Evolutionary conservation across 2,888 invertebrate genomes (phyloP), one percentile per base, ranked within the genome.

Genomic region (Lumbricus terrestris): DNA sequence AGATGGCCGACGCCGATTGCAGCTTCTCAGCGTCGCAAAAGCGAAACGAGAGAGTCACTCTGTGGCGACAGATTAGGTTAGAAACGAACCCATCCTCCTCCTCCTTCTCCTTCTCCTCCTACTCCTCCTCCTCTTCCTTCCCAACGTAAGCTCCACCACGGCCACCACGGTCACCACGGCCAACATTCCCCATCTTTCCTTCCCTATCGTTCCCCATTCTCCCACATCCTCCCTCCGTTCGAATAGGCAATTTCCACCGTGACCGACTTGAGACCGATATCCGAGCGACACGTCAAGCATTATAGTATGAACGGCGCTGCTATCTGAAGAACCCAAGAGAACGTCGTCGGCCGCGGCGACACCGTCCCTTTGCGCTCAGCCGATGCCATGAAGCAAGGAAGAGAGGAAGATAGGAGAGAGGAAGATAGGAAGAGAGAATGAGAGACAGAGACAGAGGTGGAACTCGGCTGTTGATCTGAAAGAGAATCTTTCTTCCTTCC

Each of bases 51-150:
- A 69, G 69, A 47, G 15, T 0, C 69, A n/a, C 69, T 69, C 69
- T 69, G n/a, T 29, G n/a, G 16, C 34, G 85, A 37, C 85, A 37
- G 85, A 85, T 85, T 85, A 85, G 85, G 85, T 85, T 85, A 85
- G 85, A 85, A 85, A 85, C 85, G 37, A 35, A 37, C 35, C 85
- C n/a, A 29, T 69, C 42, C 18, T 42, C n/a, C n/a, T n/a, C n/a
- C n/a, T n/a, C n/a, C n/a, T n/a, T n/a, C n/a, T n/a, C n/a, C n/a
- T n/a, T n/a, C n/a, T n/a, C n/a, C n/a, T n/a, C n/a, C n/a, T n/a
- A n/a, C n/a, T n/a, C n/a, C n/a, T n/a, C 38, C 38, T 38, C 38
- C 38, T 38, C 38, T 38, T 13, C n/a, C n/a, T n/a, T n/a, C n/a
- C n/a, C n/a, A 69, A n/a, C 69, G n/a, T 69, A 69, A 69, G 69